phyloP scores from a whole-genome alignment of 2,113 vertebrate species.

The Bagarius yarrelli region DNA sequence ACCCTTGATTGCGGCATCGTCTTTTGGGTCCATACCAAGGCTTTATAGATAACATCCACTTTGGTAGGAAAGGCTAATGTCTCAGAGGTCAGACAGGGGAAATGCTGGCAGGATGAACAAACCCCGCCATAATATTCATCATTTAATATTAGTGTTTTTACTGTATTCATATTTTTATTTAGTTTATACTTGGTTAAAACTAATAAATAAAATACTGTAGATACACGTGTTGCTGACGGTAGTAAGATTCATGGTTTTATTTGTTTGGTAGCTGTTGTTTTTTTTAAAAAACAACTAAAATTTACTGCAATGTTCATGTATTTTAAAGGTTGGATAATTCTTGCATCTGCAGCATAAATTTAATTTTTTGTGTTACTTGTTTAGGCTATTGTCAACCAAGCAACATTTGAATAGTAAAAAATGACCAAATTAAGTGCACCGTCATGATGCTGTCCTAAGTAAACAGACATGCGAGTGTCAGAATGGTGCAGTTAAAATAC shows the following conservation, averaged over 20 bases:
- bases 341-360: neutral
- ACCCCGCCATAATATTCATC: no score
- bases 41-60: no score
- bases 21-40: no score
- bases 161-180: no score
- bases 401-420: neutral
- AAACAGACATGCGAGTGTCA: neutral
- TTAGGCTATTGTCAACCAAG: neutral
- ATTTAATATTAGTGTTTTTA: no score
- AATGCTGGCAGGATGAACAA: no score
- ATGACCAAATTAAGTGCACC: neutral
- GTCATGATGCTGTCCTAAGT: neutral
- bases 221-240: no score
- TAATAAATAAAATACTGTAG: no score
- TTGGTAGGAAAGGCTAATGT: no score
- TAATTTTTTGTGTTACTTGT: neutral
- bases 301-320: neutral
- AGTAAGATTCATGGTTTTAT: neutral
- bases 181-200: no score
- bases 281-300: neutral
- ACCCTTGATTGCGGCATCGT: no score
- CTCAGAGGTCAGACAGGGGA: no score
- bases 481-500: neutral
- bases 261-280: neutral
- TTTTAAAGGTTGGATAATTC: neutral